Evolutionary conservation across 2,888 invertebrate species (phyloP).

Genomic region (Ferrisia virgata): DNA sequence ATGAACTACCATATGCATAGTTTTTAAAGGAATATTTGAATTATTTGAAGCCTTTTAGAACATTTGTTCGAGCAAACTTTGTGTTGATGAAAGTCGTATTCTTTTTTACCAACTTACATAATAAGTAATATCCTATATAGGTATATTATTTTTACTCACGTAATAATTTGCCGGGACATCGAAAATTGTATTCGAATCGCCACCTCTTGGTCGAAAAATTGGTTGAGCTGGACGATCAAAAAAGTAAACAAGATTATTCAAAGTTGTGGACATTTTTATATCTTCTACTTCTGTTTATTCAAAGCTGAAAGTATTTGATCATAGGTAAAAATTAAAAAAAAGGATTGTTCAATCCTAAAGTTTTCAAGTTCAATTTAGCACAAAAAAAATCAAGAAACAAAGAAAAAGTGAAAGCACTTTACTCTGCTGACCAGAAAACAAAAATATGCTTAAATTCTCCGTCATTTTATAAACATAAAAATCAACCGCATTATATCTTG

Average conservation of each 20-base stretch:
- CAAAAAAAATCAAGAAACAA: neutral
- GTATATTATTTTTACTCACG: slow-evolving; percentile 57
- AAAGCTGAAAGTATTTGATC: neutral
- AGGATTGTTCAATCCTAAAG: too few species aligned
- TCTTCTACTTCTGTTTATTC: too few species aligned
- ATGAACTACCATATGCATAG: too few species aligned
- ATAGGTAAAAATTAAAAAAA: too few species aligned
- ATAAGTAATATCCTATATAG: too few species aligned
- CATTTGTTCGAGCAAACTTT: too few species aligned
- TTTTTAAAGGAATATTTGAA: too few species aligned
- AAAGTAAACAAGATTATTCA: slow-evolving; percentile 58
- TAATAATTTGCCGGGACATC: slow-evolving; percentile 64
- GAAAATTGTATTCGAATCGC: slow-evolving; percentile 58
- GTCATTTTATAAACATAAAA: neutral
- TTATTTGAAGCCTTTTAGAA: too few species aligned
- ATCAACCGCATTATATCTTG: neutral
- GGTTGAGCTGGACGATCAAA: slow-evolving; percentile 76
- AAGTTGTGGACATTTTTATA: slow-evolving; percentile 25
- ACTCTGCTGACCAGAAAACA: neutral
- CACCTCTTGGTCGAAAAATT: slow-evolving; percentile 69
- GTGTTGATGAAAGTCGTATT: too few species aligned
- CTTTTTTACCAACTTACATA: too few species aligned
- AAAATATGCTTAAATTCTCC: neutral
- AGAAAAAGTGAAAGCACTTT: neutral
- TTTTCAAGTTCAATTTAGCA: too few species aligned